phyloP scores from a whole-genome alignment of 2,113 vertebrate genomes.

The Sapayoa aenigma region DNA sequence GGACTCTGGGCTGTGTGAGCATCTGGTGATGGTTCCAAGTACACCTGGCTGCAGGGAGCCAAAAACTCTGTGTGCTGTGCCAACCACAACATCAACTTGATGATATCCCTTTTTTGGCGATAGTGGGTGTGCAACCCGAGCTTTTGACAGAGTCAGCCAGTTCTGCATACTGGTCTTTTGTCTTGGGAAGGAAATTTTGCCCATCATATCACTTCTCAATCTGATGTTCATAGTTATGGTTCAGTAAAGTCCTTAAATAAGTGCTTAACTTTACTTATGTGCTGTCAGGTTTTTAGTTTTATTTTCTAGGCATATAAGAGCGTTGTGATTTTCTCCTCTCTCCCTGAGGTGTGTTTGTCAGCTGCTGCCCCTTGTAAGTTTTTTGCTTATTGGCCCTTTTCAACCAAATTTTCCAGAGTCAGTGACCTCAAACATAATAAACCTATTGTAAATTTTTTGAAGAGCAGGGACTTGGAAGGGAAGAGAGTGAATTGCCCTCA shows the following conservation, averaged over 20 bases:
- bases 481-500: neutral
- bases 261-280: neutral
- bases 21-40: neutral
- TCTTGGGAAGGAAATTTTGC: neutral
- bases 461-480: neutral
- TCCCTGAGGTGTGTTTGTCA: neutral
- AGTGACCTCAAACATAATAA: neutral
- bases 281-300: neutral
- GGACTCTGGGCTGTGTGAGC: fast-evolving
- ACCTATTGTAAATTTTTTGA: neutral
- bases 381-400: neutral
- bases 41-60: neutral
- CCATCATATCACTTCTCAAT: neutral
- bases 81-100: neutral
- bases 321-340: neutral
- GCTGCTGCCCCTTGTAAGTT: neutral
- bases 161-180: neutral
- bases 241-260: neutral
- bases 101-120: neutral
- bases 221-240: neutral
- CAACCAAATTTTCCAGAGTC: neutral
- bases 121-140: neutral
- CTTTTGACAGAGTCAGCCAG: neutral
- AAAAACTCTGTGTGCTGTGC: neutral
- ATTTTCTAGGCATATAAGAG: neutral